These are phyloP conservation scores for Oscheius sp. DNA, from an alignment of 2,888 invertebrate genomes.

Conservation along the genomic window DNA sequence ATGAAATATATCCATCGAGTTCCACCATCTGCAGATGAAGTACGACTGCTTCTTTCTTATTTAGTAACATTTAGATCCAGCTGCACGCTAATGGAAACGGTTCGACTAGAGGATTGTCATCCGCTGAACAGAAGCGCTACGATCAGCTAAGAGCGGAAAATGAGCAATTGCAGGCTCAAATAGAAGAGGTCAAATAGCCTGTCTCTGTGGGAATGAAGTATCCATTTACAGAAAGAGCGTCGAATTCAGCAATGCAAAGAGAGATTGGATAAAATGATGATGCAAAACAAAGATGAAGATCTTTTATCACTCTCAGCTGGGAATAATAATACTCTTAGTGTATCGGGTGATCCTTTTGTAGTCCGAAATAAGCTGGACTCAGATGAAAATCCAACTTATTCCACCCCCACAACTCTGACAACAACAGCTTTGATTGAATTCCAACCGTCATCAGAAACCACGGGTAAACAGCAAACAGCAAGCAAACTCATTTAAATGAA, in stretches of 20 bases:
- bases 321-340: slow-evolving; percentile 33
- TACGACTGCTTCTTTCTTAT: not conserved
- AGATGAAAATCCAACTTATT: slow-evolving; percentile 53
- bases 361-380: slow-evolving; percentile 2
- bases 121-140: slow-evolving; percentile 84
- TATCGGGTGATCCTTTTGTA: slow-evolving; percentile 11
- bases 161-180: slow-evolving; percentile 93
- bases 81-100: slow-evolving; percentile 48
- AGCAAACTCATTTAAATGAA: slow-evolving; percentile 4
- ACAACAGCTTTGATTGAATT: slow-evolving; percentile 64
- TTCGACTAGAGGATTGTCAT: slow-evolving; percentile 47
- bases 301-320: slow-evolving; percentile 21
- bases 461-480: slow-evolving; percentile 40
- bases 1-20: slow-evolving; percentile 81
- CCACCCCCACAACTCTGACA: slow-evolving; percentile 57
- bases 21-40: slow-evolving; percentile 54
- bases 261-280: slow-evolving; percentile 46
- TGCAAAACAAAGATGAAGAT: slow-evolving; percentile 24
- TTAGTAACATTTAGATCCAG: slow-evolving; percentile 13
- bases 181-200: slow-evolving; percentile 75
- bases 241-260: slow-evolving; percentile 57
- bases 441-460: slow-evolving; percentile 49
- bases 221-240: slow-evolving; percentile 54
- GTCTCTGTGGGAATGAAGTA: not conserved
- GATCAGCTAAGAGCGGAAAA: slow-evolving; percentile 92